These are phyloP conservation scores for Branchipolynoe longqiensis DNA, from an alignment of 2,888 invertebrate genomes.

Conservation along the genomic window DNA sequence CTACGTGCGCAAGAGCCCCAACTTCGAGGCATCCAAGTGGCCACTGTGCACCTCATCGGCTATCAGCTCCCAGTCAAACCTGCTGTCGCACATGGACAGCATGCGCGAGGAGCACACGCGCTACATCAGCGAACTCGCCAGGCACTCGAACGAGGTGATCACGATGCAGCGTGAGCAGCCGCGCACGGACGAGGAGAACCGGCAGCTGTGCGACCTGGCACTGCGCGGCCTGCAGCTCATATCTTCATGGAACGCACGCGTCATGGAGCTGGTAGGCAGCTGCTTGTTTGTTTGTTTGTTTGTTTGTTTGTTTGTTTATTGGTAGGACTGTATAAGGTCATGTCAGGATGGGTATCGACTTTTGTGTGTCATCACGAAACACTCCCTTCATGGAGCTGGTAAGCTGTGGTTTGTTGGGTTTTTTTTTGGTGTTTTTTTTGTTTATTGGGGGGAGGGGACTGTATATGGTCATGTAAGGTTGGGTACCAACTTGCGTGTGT, in stretches of 20 bases:
- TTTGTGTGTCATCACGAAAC: not conserved
- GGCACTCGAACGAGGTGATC: conserved; percentile 91
- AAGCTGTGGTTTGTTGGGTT: not conserved
- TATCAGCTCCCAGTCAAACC: conserved; percentile 89
- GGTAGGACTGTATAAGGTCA: no score
- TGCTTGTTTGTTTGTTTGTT: not conserved
- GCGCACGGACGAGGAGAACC: conserved; percentile 94
- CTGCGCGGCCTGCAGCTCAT: conserved; percentile 94
- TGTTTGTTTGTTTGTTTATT: not conserved
- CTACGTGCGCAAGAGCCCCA: conserved; percentile 90
- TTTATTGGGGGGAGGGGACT: no score
- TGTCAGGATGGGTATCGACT: no score
- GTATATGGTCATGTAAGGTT: no score
- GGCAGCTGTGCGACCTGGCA: conserved; percentile 93
- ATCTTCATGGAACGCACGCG: conserved; percentile 97
- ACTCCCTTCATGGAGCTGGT: not conserved
- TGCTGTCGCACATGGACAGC: conserved; percentile 94
- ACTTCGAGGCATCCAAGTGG: conserved; percentile 80
- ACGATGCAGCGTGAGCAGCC: conserved; percentile 94
- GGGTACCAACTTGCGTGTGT: no score
- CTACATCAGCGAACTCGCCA: conserved; percentile 96
- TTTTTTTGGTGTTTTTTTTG: no score
- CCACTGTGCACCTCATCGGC: conserved; percentile 85
- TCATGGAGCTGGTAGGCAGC: conserved; percentile 89
- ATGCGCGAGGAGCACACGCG: conserved; percentile 98